Base-by-base conservation (phyloP, 2,888 invertebrate species). In the Cepaea hortensis region DNA sequence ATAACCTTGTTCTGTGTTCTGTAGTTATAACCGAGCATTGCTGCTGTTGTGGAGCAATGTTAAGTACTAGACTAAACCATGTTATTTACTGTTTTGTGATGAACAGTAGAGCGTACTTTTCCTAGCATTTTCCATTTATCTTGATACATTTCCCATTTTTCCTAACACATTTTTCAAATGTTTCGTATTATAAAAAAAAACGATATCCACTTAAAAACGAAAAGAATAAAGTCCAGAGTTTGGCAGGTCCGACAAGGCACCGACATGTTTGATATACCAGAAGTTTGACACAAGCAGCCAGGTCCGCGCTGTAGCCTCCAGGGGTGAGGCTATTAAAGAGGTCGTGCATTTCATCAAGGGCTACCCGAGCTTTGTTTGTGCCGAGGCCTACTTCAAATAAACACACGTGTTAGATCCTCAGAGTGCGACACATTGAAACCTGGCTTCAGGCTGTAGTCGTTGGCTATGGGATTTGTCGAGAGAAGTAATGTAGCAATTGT, bases 331-430 rank as follows among this genome's bases (percentile, higher is more conserved):
- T 75, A 79, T 79, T 68, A 79, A n/a, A 77, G 35, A 70, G 77
- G 79, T 77, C 79, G 50, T 9, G 35, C 73, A 3, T 73, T 50
- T 61, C 81, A 81, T 65, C 65, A 81, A 68, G 50, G 70, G 70
- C 9, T 46, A 73, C 18, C 76, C 77, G n/a, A 11, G 75, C 76
- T 84, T 84, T 84, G 75, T 84, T 84, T 84, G 84, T 77, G 77
- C 55, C 85, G 50, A 1, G 70, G 48, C 50, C 70, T 46, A 70
- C 70, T 85, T 68, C n/a, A 84, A 75, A 85, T 85, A 85, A 85
- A 85, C 85, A 85, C 83, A 84, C 68, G 70, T 79, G 79, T 15
- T 46, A 50, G 84, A 13, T n/a, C 23, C 20, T n/a, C n/a, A 15
- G 50, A 72, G 55, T 82, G 82, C 50, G 18, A 82, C 55, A n/a